These are phyloP conservation scores for Erebia ligea DNA, from an alignment of 2,888 invertebrate genomes.

Conservation along the genomic window DNA sequence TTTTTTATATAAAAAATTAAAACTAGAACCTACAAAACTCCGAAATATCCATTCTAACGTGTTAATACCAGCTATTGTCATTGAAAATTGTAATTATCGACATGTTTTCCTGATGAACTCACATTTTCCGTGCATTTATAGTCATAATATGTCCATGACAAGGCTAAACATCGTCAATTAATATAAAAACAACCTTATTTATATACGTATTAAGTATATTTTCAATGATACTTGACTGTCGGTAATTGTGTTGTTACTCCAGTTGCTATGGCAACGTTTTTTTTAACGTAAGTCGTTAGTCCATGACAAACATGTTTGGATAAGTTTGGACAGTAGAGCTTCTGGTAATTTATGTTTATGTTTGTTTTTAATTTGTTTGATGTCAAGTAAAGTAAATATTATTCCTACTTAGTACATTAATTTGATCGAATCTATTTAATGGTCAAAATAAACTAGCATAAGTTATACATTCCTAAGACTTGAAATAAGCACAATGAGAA, in stretches of 20 bases:
- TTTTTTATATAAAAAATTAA: too few relatives aligned
- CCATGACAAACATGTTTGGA: conserved; percentile 33
- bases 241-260: conserved; percentile 49
- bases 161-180: conserved; percentile 4
- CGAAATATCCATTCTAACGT: neutral
- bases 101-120: conserved; percentile 33
- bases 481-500: too few relatives aligned
- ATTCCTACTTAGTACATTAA: too few relatives aligned
- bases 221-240: conserved; percentile 33
- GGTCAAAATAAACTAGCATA: too few relatives aligned
- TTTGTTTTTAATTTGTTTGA: neutral
- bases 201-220: conserved; percentile 21
- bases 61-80: conserved; percentile 10
- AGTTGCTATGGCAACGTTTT: conserved; percentile 56
- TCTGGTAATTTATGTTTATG: conserved; percentile 11
- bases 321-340: conserved; percentile 29
- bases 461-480: too few relatives aligned
- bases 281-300: conserved; percentile 27
- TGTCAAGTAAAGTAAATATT: too few relatives aligned
- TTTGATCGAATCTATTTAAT: too few relatives aligned
- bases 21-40: neutral
- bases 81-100: conserved; percentile 20
- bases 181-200: conserved; percentile 25
- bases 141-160: conserved; percentile 17
- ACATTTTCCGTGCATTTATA: conserved; percentile 31